A percentile compares a stretch with the other conserved stretches of the same genome.
phyloP scores from a whole-genome alignment of 2,797 vertebrate genomes.

The Tragelaphus oryx region DNA sequence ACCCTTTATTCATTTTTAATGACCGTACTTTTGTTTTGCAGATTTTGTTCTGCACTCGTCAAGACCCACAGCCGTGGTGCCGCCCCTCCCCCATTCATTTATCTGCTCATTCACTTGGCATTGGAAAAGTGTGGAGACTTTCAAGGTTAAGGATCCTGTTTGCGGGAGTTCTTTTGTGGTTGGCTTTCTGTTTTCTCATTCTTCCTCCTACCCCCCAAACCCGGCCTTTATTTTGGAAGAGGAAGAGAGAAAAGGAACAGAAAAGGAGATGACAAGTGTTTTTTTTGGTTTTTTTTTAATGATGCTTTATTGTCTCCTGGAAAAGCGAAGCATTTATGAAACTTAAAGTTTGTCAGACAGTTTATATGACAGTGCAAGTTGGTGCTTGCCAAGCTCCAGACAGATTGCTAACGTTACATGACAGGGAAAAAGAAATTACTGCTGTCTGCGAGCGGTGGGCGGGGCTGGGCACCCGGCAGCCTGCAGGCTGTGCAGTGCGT shows the following conservation, averaged over 20 bases:
- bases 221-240: not conserved
- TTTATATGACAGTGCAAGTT: conserved; percentile 71
- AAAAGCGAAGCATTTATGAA: conserved; percentile 70
- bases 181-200: not conserved
- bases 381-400: conserved; percentile 71
- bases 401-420: conserved; percentile 72
- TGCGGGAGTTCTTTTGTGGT: conserved; percentile 14
- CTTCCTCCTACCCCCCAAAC: not conserved
- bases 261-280: conserved; percentile 32
- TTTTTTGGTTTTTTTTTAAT: conserved; percentile 17
- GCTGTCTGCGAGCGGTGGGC: conserved; percentile 50
- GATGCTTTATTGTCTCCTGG: conserved; percentile 70
- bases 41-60: conserved; percentile 46
- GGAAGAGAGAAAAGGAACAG: conserved; percentile 41
- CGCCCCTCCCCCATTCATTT: not conserved
- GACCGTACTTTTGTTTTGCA: conserved; percentile 70
- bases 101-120: conserved; percentile 35
- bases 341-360: conserved; percentile 69
- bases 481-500: not conserved
- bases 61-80: not conserved
- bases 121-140: not conserved
- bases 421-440: conserved; percentile 68
- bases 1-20: conserved; percentile 78
- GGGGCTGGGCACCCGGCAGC: not conserved
- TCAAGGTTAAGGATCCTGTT: conserved; percentile 41